A percentile compares a stretch with the other conserved stretches of the same genome.
phyloP scores from a whole-genome alignment of 2,888 invertebrate species.

The Diarsia mendica region DNA sequence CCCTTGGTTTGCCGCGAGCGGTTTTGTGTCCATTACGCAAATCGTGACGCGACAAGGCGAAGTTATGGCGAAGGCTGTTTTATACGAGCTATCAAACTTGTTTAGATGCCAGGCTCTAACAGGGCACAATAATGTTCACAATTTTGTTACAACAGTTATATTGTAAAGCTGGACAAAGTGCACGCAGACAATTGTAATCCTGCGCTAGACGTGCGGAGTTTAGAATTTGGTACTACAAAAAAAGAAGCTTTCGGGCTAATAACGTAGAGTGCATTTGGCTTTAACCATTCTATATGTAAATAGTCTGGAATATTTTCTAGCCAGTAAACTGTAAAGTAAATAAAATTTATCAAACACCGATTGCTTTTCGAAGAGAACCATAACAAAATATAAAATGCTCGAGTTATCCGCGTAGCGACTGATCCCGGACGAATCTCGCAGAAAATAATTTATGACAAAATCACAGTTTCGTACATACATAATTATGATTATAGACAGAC shows the following conservation, averaged over 20 bases:
- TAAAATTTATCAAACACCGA: neutral
- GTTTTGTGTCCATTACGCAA: constrained; percentile 70
- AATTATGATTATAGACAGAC: constrained; percentile 1
- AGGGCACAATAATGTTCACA: constrained; percentile 53
- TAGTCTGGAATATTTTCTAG: neutral
- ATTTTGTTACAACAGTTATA: constrained; percentile 48
- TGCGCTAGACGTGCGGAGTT: constrained; percentile 23
- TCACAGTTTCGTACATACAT: constrained; percentile 12
- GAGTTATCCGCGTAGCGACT: constrained; percentile 2
- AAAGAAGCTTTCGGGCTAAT: constrained; percentile 12
- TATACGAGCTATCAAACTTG: constrained; percentile 63
- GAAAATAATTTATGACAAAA: constrained; percentile 23
- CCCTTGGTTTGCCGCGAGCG: constrained; percentile 66
- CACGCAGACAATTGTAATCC: constrained; percentile 17
- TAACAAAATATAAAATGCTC: constrained; percentile 9
- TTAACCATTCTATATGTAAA: neutral
- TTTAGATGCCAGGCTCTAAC: constrained; percentile 54
- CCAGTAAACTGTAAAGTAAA: neutral
- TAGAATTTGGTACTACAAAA: constrained; percentile 16
- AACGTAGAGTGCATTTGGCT: constrained; percentile 10
- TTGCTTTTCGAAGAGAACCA: constrained; percentile 1
- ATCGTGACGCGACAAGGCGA: constrained; percentile 72
- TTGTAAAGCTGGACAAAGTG: constrained; percentile 41
- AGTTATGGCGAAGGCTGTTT: constrained; percentile 65
- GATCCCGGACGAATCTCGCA: neutral